Evolutionary conservation across 2,113 vertebrate genomes (phyloP), one percentile per base, ranked within the genome.

Genomic region (Glaucidium brasilianum): DNA sequence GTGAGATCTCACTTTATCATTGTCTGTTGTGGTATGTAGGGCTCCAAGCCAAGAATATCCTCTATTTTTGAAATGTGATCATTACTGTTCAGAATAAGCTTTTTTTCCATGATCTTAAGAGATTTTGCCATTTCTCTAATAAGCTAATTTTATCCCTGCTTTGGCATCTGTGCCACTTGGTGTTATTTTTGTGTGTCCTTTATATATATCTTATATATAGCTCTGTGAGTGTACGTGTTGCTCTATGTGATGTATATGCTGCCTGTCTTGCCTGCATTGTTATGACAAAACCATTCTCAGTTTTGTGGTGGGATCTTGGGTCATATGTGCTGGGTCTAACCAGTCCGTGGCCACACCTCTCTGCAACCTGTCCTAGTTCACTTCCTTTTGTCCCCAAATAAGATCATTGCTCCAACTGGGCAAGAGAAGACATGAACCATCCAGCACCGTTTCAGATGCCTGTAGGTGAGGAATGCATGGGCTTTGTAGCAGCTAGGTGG

Each of bases 61-160:
- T 73, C 59, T 93, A 3, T 66, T 96, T 97, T 90, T 83, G 75
- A 90, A 88, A 85, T 79, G 39, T 62, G 45, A 74, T 94, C 41
- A 69, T 90, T 90, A n/a, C 39, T 85, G 63, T 85, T 95, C 71
- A 94, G 92, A 95, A 77, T 79, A 96, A 32, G 10, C n/a, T 64
- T 92, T 93, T 91, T 94, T 92, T 20, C 90, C 85, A 90, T 90
- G 74, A 75, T 96, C 78, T 58, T 92, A 35, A 0, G 79, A 85
- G 62, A 92, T 78, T 91, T 69, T 85, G 23, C 74, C 50, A 35
- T 82, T 90, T 92, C 66, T 86, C 52, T 88, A 74, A 71, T 88
- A 80, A 66, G 22, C 78, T 93, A 55, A 79, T 88, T 96, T 92
- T 85, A 69, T 87, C 55, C 15, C 26, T 73, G 49, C 49, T 74